A percentile compares a stretch with the other conserved stretches of the same genome.
phyloP scores from a whole-genome alignment of 2,888 invertebrate genomes.

The Drosophila vallismaia region DNA sequence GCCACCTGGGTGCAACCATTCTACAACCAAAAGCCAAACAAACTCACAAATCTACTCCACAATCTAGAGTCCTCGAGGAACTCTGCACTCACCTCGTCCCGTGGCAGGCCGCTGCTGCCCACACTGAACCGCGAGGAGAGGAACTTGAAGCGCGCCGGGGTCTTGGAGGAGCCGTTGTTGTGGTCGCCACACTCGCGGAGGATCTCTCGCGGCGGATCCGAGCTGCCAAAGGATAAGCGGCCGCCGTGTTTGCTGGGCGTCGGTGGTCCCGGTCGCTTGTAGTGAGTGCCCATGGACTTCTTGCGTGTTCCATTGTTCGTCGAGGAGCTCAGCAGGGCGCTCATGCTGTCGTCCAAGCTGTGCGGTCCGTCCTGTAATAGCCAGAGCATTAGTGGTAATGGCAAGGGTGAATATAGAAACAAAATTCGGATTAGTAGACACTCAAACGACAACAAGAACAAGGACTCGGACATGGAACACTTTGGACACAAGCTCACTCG shows the following conservation, averaged over 20 bases:
- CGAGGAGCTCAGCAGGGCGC: slow-evolving; percentile 82
- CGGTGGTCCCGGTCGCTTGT: slow-evolving; percentile 93
- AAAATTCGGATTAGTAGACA: slow-evolving; percentile 6
- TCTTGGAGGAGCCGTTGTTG: slow-evolving; percentile 84
- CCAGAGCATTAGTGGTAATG: slow-evolving; percentile 8
- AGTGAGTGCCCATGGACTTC: slow-evolving; percentile 88
- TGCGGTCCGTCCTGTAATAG: slow-evolving; percentile 72
- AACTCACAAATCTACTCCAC: slow-evolving; percentile 18
- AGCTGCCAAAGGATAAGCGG: slow-evolving; percentile 86
- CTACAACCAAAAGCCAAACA: background rate
- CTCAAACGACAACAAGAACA: slow-evolving; percentile 3
- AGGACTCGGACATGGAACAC: slow-evolving; percentile 13
- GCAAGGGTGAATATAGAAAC: background rate
- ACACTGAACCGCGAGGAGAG: slow-evolving; percentile 85
- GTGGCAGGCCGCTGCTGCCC: slow-evolving; percentile 69
- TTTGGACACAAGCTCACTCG: slow-evolving; percentile 22
- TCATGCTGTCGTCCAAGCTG: slow-evolving; percentile 82
- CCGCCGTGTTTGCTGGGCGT: slow-evolving; percentile 94
- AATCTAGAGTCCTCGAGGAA: background rate
- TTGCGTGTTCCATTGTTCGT: slow-evolving; percentile 82
- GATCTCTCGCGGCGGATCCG: slow-evolving; percentile 85
- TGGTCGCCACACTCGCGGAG: slow-evolving; percentile 85
- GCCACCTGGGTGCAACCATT: background rate
- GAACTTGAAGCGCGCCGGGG: slow-evolving; percentile 87
- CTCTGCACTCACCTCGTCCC: slow-evolving; percentile 61